Conservation (phyloP, 2,888 invertebrate genomes). For the Cenopis cana region DNA sequence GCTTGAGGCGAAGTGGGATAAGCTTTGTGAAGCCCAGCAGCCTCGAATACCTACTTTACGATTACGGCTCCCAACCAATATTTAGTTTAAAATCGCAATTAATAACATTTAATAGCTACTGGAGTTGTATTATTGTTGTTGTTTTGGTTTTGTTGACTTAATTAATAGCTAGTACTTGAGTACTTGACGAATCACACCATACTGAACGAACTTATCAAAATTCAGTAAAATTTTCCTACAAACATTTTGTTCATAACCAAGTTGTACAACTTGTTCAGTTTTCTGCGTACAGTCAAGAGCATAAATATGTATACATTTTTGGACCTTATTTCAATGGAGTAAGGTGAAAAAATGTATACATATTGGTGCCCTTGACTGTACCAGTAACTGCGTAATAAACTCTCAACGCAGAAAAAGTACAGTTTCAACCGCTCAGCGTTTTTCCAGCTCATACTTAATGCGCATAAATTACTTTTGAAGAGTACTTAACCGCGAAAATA, state of each 20-base stretch:
- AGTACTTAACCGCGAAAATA: slow-evolving; percentile 67
- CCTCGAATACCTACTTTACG: not conserved
- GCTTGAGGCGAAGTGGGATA: not conserved
- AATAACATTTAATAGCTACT: not conserved
- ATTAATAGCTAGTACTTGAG: too few species aligned
- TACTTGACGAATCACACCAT: too few species aligned
- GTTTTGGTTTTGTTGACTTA: too few species aligned
- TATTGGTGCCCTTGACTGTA: too few species aligned
- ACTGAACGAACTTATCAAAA: too few species aligned
- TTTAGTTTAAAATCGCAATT: not conserved
- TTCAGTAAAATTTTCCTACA: not conserved
- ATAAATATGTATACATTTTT: too few species aligned
- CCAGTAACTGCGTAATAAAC: slow-evolving; percentile 49
- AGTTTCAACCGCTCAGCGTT: slow-evolving; percentile 57
- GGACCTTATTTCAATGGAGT: too few species aligned
- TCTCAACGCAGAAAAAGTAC: slow-evolving; percentile 46
- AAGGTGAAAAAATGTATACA: too few species aligned
- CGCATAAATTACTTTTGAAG: slow-evolving; percentile 71
- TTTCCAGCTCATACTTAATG: slow-evolving; percentile 67
- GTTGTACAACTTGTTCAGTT: slow-evolving; percentile 41
- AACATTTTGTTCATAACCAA: slow-evolving; percentile 18
- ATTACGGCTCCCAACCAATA: not conserved
- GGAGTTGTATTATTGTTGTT: not conserved
- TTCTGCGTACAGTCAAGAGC: slow-evolving; percentile 30
- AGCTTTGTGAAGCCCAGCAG: not conserved